phyloP scores from a whole-genome alignment of 37 sponge, comb jelly and placozoan genomes.

The Crambe crambe region DNA sequence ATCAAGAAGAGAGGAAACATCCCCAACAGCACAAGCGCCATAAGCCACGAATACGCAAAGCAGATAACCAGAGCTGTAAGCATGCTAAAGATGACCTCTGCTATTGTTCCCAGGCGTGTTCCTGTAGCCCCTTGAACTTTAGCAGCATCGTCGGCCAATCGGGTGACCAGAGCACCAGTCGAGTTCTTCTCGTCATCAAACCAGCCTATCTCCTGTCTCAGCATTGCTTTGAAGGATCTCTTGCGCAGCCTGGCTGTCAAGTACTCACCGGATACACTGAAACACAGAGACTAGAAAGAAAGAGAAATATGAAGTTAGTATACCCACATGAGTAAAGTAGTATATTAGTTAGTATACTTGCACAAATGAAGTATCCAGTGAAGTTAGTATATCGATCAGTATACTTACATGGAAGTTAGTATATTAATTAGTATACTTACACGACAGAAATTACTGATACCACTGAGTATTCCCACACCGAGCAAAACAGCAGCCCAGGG shows the following conservation, averaged over 20 bases:
- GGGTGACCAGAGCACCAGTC: slow-evolving; percentile 84
- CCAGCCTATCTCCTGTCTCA: slow-evolving; percentile 82
- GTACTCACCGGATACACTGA: slow-evolving; percentile 70
- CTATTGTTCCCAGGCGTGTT: slow-evolving; percentile 63
- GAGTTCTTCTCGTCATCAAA: slow-evolving; percentile 83
- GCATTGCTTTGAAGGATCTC: slow-evolving; percentile 69
- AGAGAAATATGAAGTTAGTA: neutral
- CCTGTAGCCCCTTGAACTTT: slow-evolving; percentile 88
- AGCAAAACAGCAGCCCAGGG: slow-evolving; percentile 48
- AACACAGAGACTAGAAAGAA: slow-evolving; percentile 51
- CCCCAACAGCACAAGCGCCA: slow-evolving; percentile 61
- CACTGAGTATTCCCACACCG: slow-evolving; percentile 41
- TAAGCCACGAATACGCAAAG: slow-evolving; percentile 69
- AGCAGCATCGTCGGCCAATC: slow-evolving; percentile 80
- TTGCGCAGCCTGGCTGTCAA: slow-evolving; percentile 69
- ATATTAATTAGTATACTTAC: no score
- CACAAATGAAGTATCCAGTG: no score
- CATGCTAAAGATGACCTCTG: slow-evolving; percentile 53
- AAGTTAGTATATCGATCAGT: no score
- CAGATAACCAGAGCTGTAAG: slow-evolving; percentile 56
- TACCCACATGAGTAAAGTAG: neutral
- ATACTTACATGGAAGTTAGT: no score
- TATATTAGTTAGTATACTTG: no score
- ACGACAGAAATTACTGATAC: no score
- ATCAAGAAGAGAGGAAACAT: slow-evolving; percentile 63